Evolutionary conservation across 1,140 invertebrate species (phyloP), one percentile per base, ranked within the genome.

Genomic region (Bombus confusus): DNA sequence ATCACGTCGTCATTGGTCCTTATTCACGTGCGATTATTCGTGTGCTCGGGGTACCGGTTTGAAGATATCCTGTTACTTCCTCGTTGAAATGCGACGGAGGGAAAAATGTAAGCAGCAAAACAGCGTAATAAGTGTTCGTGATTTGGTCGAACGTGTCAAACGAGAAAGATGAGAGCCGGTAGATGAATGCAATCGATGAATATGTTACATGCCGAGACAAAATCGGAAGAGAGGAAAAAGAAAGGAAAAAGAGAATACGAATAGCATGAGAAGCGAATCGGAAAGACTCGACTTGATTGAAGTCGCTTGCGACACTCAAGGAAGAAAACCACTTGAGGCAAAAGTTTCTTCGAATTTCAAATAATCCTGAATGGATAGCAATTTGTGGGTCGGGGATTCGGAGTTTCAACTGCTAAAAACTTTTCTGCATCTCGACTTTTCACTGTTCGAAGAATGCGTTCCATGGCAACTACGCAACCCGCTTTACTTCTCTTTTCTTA

Each of bases 281-380:
- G 91, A 91, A 90, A 92, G 92, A 90, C 88, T 92, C 90, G 90
- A 94, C 92, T 94, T 93, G 93, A 94, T 94, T 93, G 92, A 94
- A 94, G 90, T 94, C 85, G 83, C 84, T 91, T 85, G 89, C 90
- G 92, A 93, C 91, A 91, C 90, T 39, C 41, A 86, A n/a, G 77
- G 78, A 87, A 86, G 89, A 92, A 91, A 92, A 91, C 78, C 84
- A 91, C 89, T 92, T 75, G 79, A 80, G 69, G 87, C 77, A 87
- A 87, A 93, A 93, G 90, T 94, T 93, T 91, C 91, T 86, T 90
- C 92, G 93, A 93, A 93, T 94, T 94, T 93, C 92, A 93, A 94
- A 94, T 94, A 92, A 94, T 94, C 87, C 84, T 93, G 93, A 94
- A 94, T 93, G 89, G 92, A 91, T 92, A 86, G 93, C 93, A 94